Conservation (phyloP, 1,140 invertebrate species). For the Drosophila pachea region DNA sequence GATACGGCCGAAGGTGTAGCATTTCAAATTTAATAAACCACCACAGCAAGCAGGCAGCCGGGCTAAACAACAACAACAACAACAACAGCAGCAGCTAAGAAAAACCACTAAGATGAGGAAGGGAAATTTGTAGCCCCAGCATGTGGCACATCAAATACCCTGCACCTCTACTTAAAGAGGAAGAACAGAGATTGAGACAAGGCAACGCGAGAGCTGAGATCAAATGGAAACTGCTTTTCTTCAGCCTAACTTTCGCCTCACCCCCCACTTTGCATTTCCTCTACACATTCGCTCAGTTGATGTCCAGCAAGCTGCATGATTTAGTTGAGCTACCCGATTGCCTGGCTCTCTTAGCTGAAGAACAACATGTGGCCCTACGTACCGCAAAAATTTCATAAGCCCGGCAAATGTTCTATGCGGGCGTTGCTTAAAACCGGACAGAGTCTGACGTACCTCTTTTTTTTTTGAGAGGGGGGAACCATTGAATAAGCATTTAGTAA, state of each 20-base stretch:
- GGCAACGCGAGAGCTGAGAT: no score
- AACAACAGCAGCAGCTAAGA: not conserved
- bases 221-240: no score
- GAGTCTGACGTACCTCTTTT: conserved; percentile 11
- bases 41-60: conserved; percentile 35
- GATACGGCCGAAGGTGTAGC: conserved; percentile 71
- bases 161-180: not conserved
- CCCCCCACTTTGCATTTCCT: no score
- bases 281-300: no score
- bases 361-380: conserved; percentile 26
- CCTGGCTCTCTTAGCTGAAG: not conserved
- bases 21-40: conserved; percentile 77
- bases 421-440: conserved; percentile 7
- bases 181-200: not conserved
- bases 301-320: no score
- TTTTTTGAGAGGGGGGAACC: conserved; percentile 16
- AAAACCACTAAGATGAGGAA: conserved; percentile 16
- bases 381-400: conserved; percentile 59
- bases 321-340: not conserved
- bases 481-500: conserved; percentile 72
- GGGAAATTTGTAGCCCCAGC: not conserved
- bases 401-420: conserved; percentile 44
- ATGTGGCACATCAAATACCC: not conserved
- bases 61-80: conserved; percentile 20
- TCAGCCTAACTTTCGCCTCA: no score